A percentile compares a stretch with the other conserved stretches of the same genome.
Conservation (phyloP, 2,113 vertebrate species). For the Archilochus colubris region DNA sequence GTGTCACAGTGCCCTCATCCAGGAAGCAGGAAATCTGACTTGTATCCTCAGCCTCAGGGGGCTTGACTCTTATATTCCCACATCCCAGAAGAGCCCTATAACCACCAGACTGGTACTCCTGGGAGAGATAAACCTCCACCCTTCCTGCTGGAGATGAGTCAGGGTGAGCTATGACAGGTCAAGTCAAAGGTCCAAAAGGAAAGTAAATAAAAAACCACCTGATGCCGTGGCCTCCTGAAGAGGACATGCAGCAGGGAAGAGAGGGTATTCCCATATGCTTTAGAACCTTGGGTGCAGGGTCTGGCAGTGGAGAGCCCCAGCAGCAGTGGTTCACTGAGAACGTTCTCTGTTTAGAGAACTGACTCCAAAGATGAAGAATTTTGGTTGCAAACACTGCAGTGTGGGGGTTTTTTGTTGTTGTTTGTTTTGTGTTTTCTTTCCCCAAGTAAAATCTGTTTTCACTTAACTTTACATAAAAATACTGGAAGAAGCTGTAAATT, state of each 20-base stretch:
- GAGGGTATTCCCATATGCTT: background rate
- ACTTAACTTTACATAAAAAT: conserved; percentile 30
- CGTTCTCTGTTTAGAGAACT: background rate
- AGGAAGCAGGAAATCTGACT: background rate
- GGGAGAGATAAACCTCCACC: background rate
- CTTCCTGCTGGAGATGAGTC: background rate
- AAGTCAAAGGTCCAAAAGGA: background rate
- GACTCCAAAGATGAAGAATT: background rate
- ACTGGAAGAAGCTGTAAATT: conserved; percentile 31
- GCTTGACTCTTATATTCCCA: background rate
- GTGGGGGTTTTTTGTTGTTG: background rate
- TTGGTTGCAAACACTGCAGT: background rate
- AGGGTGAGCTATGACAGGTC: background rate
- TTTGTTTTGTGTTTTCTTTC: background rate
- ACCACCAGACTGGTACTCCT: background rate
- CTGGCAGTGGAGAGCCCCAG: background rate
- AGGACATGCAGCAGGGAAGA: background rate
- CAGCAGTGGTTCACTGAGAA: background rate
- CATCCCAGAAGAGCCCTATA: background rate
- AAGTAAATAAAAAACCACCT: background rate
- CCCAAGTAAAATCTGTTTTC: conserved; percentile 37
- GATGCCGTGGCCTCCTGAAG: background rate
- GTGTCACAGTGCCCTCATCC: background rate
- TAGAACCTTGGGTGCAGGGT: background rate
- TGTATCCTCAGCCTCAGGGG: background rate